These are phyloP conservation scores for Poeciliopsis presidionis DNA, from an alignment of 2,797 vertebrate species.

Conservation along the genomic window DNA sequence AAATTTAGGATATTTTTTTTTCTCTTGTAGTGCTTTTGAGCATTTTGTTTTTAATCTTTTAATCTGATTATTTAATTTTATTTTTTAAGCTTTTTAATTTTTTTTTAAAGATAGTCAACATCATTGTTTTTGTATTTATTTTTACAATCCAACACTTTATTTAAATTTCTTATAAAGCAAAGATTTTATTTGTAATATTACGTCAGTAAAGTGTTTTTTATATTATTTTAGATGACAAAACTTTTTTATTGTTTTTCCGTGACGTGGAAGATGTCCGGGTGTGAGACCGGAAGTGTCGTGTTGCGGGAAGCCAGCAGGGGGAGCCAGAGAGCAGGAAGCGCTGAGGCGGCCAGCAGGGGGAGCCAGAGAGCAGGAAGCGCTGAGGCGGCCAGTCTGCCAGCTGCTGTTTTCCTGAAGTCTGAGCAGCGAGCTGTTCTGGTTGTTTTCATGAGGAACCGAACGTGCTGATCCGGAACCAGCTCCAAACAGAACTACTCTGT, in stretches of 20 bases:
- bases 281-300: background rate
- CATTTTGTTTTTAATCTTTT: too few relatives aligned
- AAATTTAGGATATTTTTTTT: too few relatives aligned
- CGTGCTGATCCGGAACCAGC: background rate
- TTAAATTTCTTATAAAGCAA: background rate
- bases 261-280: too few relatives aligned
- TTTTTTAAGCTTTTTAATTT: too few relatives aligned
- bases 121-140: background rate
- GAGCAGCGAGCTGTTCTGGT: background rate
- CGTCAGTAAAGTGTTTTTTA: background rate
- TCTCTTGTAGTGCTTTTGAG: too few relatives aligned
- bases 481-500: background rate
- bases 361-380: background rate
- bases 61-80: too few relatives aligned
- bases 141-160: too few relatives aligned
- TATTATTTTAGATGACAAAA: background rate
- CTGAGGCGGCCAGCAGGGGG: background rate
- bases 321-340: background rate
- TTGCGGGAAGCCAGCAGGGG: background rate
- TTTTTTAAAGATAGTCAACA: too few relatives aligned
- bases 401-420: conserved; percentile 9
- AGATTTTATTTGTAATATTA: background rate
- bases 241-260: background rate
- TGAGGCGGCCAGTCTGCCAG: conserved; percentile 9
- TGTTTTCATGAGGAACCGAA: conserved; percentile 8